A percentile compares a stretch with the other conserved stretches of the same genome.
Evolutionary conservation across 1,140 invertebrate genomes (phyloP).

Genomic region (Pseudachorutes palmiensis): DNA sequence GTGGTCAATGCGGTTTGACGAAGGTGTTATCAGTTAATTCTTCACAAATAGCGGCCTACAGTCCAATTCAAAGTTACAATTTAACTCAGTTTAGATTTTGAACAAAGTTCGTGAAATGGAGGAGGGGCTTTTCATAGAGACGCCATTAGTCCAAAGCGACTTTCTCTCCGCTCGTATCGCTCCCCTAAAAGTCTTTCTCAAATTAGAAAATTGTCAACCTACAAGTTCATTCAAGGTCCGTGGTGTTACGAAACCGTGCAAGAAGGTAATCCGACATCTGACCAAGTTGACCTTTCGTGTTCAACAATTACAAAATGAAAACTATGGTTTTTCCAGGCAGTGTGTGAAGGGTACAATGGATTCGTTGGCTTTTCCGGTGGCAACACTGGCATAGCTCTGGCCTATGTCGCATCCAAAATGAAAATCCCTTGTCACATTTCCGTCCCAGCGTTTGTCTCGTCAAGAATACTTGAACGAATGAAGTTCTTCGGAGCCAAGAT

Average conservation of each 20-base stretch:
- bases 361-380: constrained; percentile 50
- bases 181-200: constrained; percentile 44
- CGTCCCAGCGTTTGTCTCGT: not conserved
- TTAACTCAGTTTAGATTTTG: not conserved
- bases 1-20: too few relatives aligned
- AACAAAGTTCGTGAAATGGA: too few relatives aligned
- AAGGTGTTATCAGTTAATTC: too few relatives aligned
- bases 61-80: too few relatives aligned
- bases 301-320: not conserved
- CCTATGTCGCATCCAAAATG: constrained; percentile 42
- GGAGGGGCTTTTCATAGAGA: constrained; percentile 39
- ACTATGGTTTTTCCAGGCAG: constrained; percentile 39
- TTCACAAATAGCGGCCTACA: too few relatives aligned
- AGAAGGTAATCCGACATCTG: not conserved
- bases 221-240: constrained; percentile 49
- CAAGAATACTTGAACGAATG: not conserved
- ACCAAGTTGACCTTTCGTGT: not conserved
- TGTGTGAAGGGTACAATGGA: constrained; percentile 41
- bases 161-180: constrained; percentile 41
- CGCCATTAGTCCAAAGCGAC: constrained; percentile 44
- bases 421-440: not conserved
- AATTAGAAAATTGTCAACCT: constrained; percentile 49
- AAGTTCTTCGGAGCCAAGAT: not conserved
- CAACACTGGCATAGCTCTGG: constrained; percentile 50
- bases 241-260: constrained; percentile 42